A percentile compares a stretch with the other conserved stretches of the same genome.
These are phyloP conservation scores for Odontomachus brunneus DNA, from an alignment of 1,140 invertebrate genomes.

Conservation along the genomic window DNA sequence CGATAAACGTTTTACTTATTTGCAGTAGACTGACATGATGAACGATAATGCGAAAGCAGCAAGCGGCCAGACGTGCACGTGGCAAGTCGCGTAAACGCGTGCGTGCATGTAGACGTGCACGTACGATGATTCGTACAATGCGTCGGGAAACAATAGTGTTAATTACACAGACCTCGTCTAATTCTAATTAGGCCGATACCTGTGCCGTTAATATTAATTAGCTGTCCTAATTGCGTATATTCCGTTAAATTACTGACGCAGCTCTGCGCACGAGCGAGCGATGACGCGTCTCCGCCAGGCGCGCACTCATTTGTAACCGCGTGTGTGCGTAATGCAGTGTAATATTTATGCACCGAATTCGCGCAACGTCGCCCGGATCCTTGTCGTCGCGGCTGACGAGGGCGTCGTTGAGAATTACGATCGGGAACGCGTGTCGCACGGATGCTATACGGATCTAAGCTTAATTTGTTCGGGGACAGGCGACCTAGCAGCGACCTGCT, in stretches of 20 bases:
- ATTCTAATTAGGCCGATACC: slow-evolving; percentile 79
- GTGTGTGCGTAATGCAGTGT: neutral
- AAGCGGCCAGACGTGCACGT: neutral
- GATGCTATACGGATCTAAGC: neutral
- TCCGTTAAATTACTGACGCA: slow-evolving; percentile 73
- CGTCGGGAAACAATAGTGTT: slow-evolving; percentile 76
- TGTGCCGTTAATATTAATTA: slow-evolving; percentile 80
- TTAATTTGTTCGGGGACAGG: slow-evolving; percentile 53
- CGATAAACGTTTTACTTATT: slow-evolving; percentile 30
- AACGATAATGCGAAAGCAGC: slow-evolving; percentile 46
- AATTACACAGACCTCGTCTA: slow-evolving; percentile 80
- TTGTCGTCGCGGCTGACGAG: neutral
- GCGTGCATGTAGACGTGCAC: too few species aligned
- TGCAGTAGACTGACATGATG: slow-evolving; percentile 20
- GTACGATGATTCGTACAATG: slow-evolving; percentile 68
- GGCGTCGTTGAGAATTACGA: slow-evolving; percentile 56
- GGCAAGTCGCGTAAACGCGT: neutral
- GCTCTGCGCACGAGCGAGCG: slow-evolving; percentile 42
- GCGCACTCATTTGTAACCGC: slow-evolving; percentile 70
- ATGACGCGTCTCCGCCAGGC: slow-evolving; percentile 58
- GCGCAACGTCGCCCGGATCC: neutral
- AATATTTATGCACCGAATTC: slow-evolving; percentile 72
- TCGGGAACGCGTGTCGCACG: slow-evolving; percentile 10
- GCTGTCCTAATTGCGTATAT: slow-evolving; percentile 71
- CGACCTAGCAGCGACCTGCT: slow-evolving; percentile 18